phyloP scores from a whole-genome alignment of 2,888 invertebrate species.

The Keiferia lycopersicella region DNA sequence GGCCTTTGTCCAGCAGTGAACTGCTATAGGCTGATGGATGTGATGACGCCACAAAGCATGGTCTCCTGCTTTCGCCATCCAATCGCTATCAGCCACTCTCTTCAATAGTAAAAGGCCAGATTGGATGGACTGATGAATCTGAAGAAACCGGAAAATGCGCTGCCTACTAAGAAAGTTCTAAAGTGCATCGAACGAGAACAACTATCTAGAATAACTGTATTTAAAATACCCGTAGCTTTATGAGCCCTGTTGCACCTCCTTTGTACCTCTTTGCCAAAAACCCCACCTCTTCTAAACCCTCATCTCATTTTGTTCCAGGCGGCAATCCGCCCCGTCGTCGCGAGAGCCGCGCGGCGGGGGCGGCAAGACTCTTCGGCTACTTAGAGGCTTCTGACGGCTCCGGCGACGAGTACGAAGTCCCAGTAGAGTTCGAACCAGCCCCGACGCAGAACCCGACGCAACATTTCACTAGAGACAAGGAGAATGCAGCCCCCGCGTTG shows the following conservation, averaged over 20 bases:
- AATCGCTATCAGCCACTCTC: too few relatives aligned
- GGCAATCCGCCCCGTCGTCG: constrained; percentile 40
- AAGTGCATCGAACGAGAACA: too few relatives aligned
- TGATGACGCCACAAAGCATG: too few relatives aligned
- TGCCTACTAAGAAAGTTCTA: too few relatives aligned
- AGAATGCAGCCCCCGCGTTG: constrained; percentile 40
- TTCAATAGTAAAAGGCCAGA: too few relatives aligned
- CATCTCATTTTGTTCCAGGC: background rate
- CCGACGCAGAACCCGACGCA: constrained; percentile 34
- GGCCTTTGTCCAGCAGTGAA: too few relatives aligned
- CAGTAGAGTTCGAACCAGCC: constrained; percentile 45
- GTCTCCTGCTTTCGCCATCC: too few relatives aligned
- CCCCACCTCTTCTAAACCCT: background rate
- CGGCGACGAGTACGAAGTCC: constrained; percentile 75
- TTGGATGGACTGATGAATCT: too few relatives aligned
- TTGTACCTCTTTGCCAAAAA: background rate
- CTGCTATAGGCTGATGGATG: too few relatives aligned
- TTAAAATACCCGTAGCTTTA: too few relatives aligned
- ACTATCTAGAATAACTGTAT: too few relatives aligned
- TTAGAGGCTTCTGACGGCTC: constrained; percentile 88
- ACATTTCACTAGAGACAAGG: constrained; percentile 33
- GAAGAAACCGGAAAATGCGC: too few relatives aligned
- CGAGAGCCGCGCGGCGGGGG: constrained; percentile 70
- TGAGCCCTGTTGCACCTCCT: background rate
- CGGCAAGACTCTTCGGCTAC: constrained; percentile 86